Evolutionary conservation across 1,140 invertebrate species (phyloP).

Genomic region (Pristionchus pacificus): DNA sequence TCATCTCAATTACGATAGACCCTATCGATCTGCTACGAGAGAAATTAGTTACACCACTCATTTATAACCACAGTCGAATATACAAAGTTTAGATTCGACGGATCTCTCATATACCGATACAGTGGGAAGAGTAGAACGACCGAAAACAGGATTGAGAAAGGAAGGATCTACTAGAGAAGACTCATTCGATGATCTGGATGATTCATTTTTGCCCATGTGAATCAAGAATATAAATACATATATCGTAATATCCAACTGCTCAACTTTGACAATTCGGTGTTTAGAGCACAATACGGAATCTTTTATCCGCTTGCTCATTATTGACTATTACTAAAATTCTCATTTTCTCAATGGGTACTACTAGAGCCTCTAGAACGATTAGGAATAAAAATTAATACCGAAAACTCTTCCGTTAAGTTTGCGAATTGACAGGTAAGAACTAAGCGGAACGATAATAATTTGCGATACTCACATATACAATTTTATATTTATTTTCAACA

Average conservation of each 20-base stretch:
- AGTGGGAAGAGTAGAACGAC: constrained; percentile 61
- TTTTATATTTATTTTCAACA: no score
- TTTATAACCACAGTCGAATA: constrained; percentile 2
- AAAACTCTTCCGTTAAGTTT: neutral
- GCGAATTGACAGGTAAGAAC: neutral
- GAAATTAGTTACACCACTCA: constrained; percentile 45
- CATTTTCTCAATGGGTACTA: neutral
- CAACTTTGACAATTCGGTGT: neutral
- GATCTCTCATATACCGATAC: constrained; percentile 72
- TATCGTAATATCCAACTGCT: neutral
- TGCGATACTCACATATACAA: no score
- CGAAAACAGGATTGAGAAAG: neutral
- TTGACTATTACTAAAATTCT: no score
- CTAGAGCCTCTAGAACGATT: neutral
- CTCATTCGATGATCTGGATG: neutral
- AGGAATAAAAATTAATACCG: neutral
- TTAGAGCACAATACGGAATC: neutral
- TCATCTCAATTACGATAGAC: constrained; percentile 12
- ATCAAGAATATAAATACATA: neutral
- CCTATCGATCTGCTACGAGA: constrained; percentile 40
- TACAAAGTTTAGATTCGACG: constrained; percentile 36
- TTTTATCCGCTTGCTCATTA: no score
- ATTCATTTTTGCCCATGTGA: neutral
- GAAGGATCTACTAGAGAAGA: neutral
- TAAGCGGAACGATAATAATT: no score